Evolutionary conservation across 2,888 invertebrate genomes (phyloP), one percentile per base, ranked within the genome.

Genomic region (Xanthorhoe spadicearia): DNA sequence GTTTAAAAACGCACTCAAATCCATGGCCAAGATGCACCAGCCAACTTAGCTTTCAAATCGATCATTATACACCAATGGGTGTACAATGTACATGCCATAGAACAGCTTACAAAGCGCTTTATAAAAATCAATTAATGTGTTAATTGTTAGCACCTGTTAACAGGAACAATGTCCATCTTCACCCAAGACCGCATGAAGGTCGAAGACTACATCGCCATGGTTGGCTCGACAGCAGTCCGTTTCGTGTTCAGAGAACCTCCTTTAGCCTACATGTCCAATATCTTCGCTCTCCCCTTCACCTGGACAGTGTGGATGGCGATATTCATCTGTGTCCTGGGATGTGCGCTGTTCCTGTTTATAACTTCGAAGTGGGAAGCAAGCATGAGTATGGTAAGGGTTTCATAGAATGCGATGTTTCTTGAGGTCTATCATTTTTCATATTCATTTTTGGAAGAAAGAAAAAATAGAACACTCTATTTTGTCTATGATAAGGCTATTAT

Each of bases 161-260:
- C 75, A 93, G 92, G 92, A 2, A 93, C 92, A 0, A 68, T 90
- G 2, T 82, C 89, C 5, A 86, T 92, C 60, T 90, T 92, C 73
- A 92, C 91, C 0, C 83, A 87, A 74, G 92, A 92, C 15, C 88
- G 92, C 0, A 83, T 88, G 85, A 75, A 78, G 19, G 77, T 85
- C 0, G 83, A 94, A 0, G 94, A 95, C 73, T 95, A 94, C 79
- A 88, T 95, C 8, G 93, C 94, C 4, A 91, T 94, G 87, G 94
- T 94, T 0, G 93, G 94, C 0, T 86, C 90, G 9, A 94, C 94
- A 0, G 87, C 87, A 0, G 92, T 94, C 0, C 89, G 92, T 32
- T 95, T 96, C 76, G 90, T 96, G 19, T 96, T 96, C 84, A 92
- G 95, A 0, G 94, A 95, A 68, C 96, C 96, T 0, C 94, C 95